Evolutionary conservation across 1,140 invertebrate species (phyloP), one percentile per base, ranked within the genome.

Genomic region (Leptonema lineaticorne): DNA sequence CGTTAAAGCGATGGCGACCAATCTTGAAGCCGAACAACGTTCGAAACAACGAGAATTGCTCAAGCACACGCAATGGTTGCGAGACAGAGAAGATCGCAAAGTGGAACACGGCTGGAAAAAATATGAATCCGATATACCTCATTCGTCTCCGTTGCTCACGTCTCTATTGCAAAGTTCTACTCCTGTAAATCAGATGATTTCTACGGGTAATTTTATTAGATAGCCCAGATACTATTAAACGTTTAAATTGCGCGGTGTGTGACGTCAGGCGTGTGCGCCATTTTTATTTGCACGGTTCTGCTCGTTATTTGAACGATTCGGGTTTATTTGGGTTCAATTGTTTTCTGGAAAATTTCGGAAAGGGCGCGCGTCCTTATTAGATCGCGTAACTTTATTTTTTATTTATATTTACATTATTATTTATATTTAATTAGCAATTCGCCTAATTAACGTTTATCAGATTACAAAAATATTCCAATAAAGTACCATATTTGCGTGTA

Each of bases 151-250:
- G 0, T 76, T 94, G n/a, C 78, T 95, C 26, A 93, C 92, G 4
- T 93, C 90, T 69, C 79, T 94, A 11, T 79, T 95, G 0, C 71
- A 91, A 92, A 75, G 92, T 88, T n/a, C 90, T 88, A 0, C 85
- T 80, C 0, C 82, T 83, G 67, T 81, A 79, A 26, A 81, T 78
- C 26, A 82, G 77, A 0, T 77, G 76, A 0, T 78, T 7, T 22
- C 48, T 3, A 16, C 50, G n/a, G 69, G 69, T 70, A 29, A 63
- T 1, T 58, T 58, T 20, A n/a, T n/a, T n/a, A n/a, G n/a, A n/a
- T n/a, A n/a, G n/a, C n/a, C n/a, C n/a, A 8, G 8, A 8, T 50
- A 8, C 7, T 18, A 8, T 50, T 50, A 18, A 37, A 37, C 30
- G 30, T 8, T 8, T 37, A 37, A 37, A 37, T 37, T 37, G 6